These are phyloP conservation scores for Lithobius niger DNA, from an alignment of 1,140 invertebrate genomes.

Conservation along the genomic window DNA sequence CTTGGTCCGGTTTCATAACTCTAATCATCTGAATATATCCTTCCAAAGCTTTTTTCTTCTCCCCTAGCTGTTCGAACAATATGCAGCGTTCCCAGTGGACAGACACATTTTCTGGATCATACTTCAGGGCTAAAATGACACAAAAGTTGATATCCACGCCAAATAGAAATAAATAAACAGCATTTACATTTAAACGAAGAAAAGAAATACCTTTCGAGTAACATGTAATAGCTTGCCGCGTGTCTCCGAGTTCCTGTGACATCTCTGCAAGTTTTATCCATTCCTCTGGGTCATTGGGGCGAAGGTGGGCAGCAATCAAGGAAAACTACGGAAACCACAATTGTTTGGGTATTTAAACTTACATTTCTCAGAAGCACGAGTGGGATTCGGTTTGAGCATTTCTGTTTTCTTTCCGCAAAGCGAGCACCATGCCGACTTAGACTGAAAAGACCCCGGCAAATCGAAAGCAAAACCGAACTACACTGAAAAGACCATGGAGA, in stretches of 20 bases:
- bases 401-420: no score
- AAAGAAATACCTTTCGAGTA: constrained; percentile 46
- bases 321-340: no score
- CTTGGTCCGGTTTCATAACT: constrained; percentile 45
- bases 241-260: constrained; percentile 54
- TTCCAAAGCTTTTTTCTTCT: constrained; percentile 50
- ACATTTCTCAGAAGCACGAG: no score
- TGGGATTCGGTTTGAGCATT: no score
- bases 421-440: no score
- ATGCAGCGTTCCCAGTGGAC: constrained; percentile 57
- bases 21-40: constrained; percentile 59
- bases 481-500: no score
- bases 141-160: not conserved
- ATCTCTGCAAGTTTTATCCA: constrained; percentile 73
- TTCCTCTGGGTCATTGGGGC: constrained; percentile 60
- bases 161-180: constrained; percentile 4
- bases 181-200: constrained; percentile 2
- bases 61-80: constrained; percentile 51
- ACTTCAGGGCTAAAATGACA: constrained; percentile 27
- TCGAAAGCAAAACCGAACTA: no score
- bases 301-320: constrained; percentile 72
- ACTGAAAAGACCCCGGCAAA: no score
- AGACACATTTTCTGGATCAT: constrained; percentile 42
- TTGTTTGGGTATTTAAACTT: no score
- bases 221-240: constrained; percentile 65